These are phyloP conservation scores for Chelmon rostratus DNA, from an alignment of 2,797 vertebrate genomes.

Conservation along the genomic window DNA sequence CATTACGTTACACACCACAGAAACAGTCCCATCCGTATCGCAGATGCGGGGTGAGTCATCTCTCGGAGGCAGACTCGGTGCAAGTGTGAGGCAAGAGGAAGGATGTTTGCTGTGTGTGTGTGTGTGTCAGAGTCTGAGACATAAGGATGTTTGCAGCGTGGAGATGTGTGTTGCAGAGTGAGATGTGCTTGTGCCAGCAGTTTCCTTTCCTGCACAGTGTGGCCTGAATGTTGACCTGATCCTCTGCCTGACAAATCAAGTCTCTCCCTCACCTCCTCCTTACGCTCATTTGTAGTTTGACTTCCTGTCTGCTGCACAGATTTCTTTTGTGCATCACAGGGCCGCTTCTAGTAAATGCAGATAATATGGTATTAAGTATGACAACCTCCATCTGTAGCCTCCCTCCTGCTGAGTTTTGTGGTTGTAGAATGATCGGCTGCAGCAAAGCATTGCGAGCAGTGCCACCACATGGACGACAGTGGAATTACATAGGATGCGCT, in stretches of 20 bases:
- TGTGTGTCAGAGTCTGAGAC: slow-evolving; percentile 41
- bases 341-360: slow-evolving; percentile 65
- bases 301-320: slow-evolving; percentile 42
- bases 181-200: slow-evolving; percentile 79
- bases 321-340: slow-evolving; percentile 41
- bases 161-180: slow-evolving; percentile 61
- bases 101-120: slow-evolving; percentile 40
- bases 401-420: slow-evolving; percentile 7
- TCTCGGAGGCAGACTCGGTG: slow-evolving; percentile 54
- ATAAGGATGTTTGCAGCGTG: slow-evolving; percentile 52
- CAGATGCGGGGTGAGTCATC: slow-evolving; percentile 75
- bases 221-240: slow-evolving; percentile 62
- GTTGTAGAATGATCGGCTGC: slow-evolving; percentile 7
- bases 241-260: slow-evolving; percentile 54
- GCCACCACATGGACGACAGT: slow-evolving; percentile 64
- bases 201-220: slow-evolving; percentile 65
- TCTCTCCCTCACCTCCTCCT: slow-evolving; percentile 21
- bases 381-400: slow-evolving; percentile 40
- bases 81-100: slow-evolving; percentile 42
- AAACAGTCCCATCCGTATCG: slow-evolving; percentile 62
- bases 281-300: slow-evolving; percentile 29
- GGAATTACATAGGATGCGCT: slow-evolving; percentile 34
- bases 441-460: slow-evolving; percentile 67
- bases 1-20: slow-evolving; percentile 53
- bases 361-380: slow-evolving; percentile 59